Evolutionary conservation across 2,797 vertebrate genomes (phyloP).

Genomic region (Enteromius trimaculatus): DNA sequence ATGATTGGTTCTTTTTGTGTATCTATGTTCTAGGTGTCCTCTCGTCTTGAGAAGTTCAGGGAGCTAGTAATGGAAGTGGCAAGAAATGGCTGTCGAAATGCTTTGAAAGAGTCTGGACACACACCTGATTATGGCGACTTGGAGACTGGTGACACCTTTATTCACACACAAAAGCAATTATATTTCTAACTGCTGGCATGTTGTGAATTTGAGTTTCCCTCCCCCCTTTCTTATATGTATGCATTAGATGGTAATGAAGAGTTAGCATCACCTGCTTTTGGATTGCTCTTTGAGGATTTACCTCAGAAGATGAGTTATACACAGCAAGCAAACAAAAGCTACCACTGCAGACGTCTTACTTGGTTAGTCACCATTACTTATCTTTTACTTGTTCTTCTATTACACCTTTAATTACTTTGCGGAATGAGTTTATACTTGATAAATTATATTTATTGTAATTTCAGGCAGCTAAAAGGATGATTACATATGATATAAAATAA

Average conservation of each 20-base stretch:
- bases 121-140: conserved; percentile 64
- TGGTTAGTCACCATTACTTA: conserved; percentile 72
- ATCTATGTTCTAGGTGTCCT: conserved; percentile 71
- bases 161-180: conserved; percentile 11
- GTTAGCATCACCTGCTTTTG: conserved; percentile 41
- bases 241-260: conserved; percentile 47
- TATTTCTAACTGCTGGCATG: not conserved
- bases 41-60: conserved; percentile 78
- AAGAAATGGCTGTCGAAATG: conserved; percentile 74
- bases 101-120: conserved; percentile 71
- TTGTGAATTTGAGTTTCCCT: conserved; percentile 17
- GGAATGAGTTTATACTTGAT: not conserved
- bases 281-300: conserved; percentile 64
- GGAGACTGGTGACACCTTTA: conserved; percentile 45
- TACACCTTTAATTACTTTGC: not conserved
- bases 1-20: conserved; percentile 18
- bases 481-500: not conserved
- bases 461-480: not conserved
- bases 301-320: conserved; percentile 71
- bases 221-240: not conserved
- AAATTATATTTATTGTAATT: not conserved
- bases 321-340: conserved; percentile 72
- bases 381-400: too few species aligned
- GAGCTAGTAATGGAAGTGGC: conserved; percentile 81
- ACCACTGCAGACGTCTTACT: conserved; percentile 74